These are phyloP conservation scores for Nomada flava DNA, from an alignment of 2,888 invertebrate species.

Conservation along the genomic window DNA sequence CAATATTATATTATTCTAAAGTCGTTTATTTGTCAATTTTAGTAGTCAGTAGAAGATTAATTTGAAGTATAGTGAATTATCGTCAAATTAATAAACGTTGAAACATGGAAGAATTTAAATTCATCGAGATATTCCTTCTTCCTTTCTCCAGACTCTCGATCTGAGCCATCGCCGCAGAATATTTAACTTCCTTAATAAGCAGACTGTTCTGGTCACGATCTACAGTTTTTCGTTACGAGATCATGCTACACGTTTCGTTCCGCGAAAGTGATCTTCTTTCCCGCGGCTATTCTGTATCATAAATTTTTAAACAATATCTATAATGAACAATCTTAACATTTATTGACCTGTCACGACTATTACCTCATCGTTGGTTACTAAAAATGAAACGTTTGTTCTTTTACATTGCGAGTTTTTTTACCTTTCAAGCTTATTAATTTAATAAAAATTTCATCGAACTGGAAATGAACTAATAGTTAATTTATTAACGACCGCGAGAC, in stretches of 20 bases:
- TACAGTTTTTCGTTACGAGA: background rate
- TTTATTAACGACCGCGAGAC: too few species aligned
- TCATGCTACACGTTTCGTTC: background rate
- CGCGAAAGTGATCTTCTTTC: constrained; percentile 41
- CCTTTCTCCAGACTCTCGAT: background rate
- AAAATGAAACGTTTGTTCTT: constrained; percentile 15
- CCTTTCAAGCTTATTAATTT: background rate
- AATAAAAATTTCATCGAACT: background rate
- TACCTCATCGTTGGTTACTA: background rate
- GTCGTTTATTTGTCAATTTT: too few species aligned
- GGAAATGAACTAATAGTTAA: too few species aligned
- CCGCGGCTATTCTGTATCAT: constrained; percentile 6
- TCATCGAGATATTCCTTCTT: background rate
- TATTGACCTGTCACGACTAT: background rate
- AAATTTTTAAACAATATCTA: constrained; percentile 32
- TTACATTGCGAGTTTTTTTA: constrained; percentile 27
- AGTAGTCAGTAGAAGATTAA: too few species aligned
- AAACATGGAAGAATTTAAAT: too few species aligned
- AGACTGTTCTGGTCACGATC: constrained; percentile 26
- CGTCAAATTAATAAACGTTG: too few species aligned
- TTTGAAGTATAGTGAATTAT: too few species aligned
- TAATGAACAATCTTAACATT: constrained; percentile 4
- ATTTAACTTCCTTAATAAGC: constrained; percentile 15
- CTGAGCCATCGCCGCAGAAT: background rate
- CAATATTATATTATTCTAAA: too few species aligned